Base-by-base conservation (phyloP, 2,797 vertebrate genomes). In the Salarias fasciatus region DNA sequence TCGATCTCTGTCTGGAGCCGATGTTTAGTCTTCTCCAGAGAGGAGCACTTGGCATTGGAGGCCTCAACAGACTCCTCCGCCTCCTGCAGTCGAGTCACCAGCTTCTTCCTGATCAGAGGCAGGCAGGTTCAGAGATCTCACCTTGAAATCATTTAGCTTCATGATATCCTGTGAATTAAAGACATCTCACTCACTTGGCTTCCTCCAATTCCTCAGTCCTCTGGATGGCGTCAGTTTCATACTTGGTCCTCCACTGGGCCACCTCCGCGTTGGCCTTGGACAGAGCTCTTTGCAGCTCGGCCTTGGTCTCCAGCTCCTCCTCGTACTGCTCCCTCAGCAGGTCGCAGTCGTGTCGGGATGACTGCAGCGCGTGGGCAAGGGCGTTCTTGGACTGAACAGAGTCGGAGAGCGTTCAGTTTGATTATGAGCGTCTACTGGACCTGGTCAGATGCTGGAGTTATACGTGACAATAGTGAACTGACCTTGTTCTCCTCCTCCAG, bases 401-500 rank as follows among this genome's bases (percentile, higher is more conserved):
- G 29, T 29, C 28, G 38, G 10, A 51, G n/a, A 59, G n/a, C 18
- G 24, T 18, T 18, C 18, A 24, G 18, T 24, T 24, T 24, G 24
- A 24, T 24, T 24, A 24, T 24, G 18, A 24, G 18, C 7, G 3
- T 57, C 33, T 53, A 7, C 2, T 28, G 33, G 35, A 33, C 6
- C 33, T 35, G 1, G 8, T 12, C 18, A 14, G 11, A 2, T 35
- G 31, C 9, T 3, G 11, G 29, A 6, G 44, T 44, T 48, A 12
- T 35, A 28, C 14, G 44, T 24, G 14, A 10, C 24, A 37, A 24
- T 14, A 4, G 14, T 2, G n/a, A 36, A 13, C 81, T 52, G 15
- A 97, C 97, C 94, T 98, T 98, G 53, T 86, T 94, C 79, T 98
- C 96, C 64, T 98, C 96, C 35, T 98, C 96, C 71, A 98, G 84